phyloP scores from a whole-genome alignment of 2,888 invertebrate species.

The Galerucella pusilla region DNA sequence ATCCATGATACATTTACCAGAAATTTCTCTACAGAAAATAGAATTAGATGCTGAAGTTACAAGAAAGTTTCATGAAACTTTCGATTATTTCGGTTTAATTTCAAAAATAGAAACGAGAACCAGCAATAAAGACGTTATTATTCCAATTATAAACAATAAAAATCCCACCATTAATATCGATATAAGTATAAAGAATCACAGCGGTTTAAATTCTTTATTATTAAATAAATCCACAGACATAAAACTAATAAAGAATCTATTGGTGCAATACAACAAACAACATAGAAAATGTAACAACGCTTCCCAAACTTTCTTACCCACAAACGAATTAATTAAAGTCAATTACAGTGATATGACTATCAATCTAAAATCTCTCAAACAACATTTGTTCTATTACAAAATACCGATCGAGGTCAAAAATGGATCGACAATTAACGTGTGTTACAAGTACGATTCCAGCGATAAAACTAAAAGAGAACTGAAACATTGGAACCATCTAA shows the following conservation, averaged over 20 bases:
- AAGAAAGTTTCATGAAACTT: not conserved
- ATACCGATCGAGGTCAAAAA: slow-evolving; percentile 47
- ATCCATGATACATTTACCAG: slow-evolving; percentile 42
- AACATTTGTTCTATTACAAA: slow-evolving; percentile 44
- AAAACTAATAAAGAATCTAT: slow-evolving; percentile 43
- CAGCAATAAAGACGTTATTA: not conserved
- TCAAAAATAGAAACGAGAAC: not conserved
- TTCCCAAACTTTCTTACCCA: slow-evolving; percentile 46
- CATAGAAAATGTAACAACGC: slow-evolving; percentile 1
- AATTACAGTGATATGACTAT: slow-evolving; percentile 30
- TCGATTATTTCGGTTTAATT: not conserved
- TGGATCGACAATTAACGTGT: slow-evolving; percentile 31
- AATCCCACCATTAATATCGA: not conserved
- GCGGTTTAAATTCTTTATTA: not conserved
- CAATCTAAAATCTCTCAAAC: slow-evolving; percentile 46
- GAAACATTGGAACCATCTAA: slow-evolving; percentile 41
- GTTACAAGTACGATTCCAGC: slow-evolving; percentile 27
- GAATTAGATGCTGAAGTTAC: slow-evolving; percentile 39
- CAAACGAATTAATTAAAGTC: slow-evolving; percentile 37
- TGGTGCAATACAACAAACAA: slow-evolving; percentile 19
- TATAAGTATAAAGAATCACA: not conserved
- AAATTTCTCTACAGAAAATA: slow-evolving; percentile 45
- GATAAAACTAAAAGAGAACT: slow-evolving; percentile 15
- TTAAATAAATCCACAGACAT: slow-evolving; percentile 28
- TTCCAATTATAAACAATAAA: not conserved